These are phyloP conservation scores for Spilogale gracilis DNA, from an alignment of 2,113 vertebrate species.

Conservation along the genomic window DNA sequence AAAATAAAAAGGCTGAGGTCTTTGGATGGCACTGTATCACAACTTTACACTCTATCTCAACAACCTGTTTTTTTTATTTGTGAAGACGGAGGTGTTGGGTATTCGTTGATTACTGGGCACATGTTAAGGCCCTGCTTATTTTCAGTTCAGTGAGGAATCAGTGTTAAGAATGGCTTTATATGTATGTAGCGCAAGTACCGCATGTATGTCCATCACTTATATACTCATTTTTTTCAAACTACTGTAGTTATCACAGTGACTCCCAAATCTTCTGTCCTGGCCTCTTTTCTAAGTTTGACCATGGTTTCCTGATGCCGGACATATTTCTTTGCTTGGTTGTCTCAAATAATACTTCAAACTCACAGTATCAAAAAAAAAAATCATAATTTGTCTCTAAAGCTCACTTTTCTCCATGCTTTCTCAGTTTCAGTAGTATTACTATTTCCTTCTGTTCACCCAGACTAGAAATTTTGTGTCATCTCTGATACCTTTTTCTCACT, in stretches of 20 bases:
- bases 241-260: neutral
- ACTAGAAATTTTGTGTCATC: neutral
- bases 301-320: constrained; percentile 23
- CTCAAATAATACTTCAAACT: neutral
- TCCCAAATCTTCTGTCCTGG: neutral
- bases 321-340: neutral
- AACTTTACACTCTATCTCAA: neutral
- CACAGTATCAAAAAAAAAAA: neutral
- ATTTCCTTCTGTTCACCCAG: neutral
- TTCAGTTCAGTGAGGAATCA: constrained; percentile 20
- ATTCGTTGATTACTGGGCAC: neutral
- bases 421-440: constrained; percentile 2
- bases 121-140: constrained; percentile 8
- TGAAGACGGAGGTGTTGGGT: neutral
- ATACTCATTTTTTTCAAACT: neutral
- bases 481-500: neutral
- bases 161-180: neutral
- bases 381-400: neutral
- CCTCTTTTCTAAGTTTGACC: constrained; percentile 16
- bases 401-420: neutral
- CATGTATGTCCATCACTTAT: neutral
- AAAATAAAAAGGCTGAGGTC: neutral
- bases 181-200: neutral
- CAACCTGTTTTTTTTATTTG: neutral
- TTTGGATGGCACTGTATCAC: neutral